Evolutionary conservation across 2,888 invertebrate genomes (phyloP), one percentile per base, ranked within the genome.

Genomic region (Ennomos quercinarius): DNA sequence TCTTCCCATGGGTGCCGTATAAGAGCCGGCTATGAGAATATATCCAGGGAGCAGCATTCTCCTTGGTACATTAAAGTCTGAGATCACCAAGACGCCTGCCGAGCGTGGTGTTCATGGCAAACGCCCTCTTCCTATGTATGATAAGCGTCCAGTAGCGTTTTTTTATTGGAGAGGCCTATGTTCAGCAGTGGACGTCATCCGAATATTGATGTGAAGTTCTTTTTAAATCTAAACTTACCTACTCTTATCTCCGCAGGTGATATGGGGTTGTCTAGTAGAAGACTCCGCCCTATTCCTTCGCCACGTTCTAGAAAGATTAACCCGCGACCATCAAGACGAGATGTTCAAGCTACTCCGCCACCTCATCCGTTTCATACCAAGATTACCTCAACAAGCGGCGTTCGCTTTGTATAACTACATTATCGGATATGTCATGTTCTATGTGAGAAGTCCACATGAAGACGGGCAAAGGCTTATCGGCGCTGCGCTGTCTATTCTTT

Each of bases 361-460:
- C 78, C 93, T 99, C 51, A 97, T 99, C 63, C 94, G 99, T 57
- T 98, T 98, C 81, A 97, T 99, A 47, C 98, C 98, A 0, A 95
- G 98, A 45, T 87, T 99, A 60, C 99, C 99, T 0, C 97, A 98
- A 70, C 99, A 99, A 86, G 99, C 99, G 0, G 99, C 99, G 0
- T 99, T 99, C 87, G 98, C 98, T 0, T 88, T 99, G 0, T 99
- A 99, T 86, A 99, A 99, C 93, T 99, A 99, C 77, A 97, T 99
- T 73, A 99, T 99, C 71, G 99, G 99, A 1, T 99, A 99, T 80
- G 98, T 99, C 3, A 99, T 99, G 99, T 99, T 99, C 90, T 99
- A 99, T 78, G 99, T 99, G 2, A 93, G 99, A 54, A 97, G 98
- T 10, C 98, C 99, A 0, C 98, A 98, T 77, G 99, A 99, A 78